phyloP scores from a whole-genome alignment of 2,888 invertebrate genomes.

The Syrista parreyssii region DNA sequence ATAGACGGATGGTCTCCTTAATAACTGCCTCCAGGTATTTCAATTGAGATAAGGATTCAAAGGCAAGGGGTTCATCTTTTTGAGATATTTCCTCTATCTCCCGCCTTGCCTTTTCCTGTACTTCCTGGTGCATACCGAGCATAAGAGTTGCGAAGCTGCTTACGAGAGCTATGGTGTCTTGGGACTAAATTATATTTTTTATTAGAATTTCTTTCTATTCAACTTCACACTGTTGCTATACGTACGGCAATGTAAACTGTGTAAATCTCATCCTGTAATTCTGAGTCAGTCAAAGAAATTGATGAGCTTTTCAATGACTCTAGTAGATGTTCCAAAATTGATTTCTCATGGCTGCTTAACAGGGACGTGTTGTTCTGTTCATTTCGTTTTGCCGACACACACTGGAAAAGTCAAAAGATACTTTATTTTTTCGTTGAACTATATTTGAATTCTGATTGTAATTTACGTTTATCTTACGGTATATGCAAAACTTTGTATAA shows the following conservation, averaged over 20 bases:
- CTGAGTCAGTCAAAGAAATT: background rate
- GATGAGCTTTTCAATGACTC: background rate
- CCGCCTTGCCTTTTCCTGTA: conserved; percentile 32
- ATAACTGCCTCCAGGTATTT: conserved; percentile 38
- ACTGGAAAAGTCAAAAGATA: background rate
- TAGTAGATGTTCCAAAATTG: conserved; percentile 18
- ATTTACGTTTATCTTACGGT: background rate
- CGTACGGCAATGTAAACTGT: conserved; percentile 39
- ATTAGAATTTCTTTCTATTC: background rate
- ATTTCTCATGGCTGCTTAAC: background rate
- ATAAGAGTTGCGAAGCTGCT: conserved; percentile 33
- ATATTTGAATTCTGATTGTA: background rate
- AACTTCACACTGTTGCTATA: background rate
- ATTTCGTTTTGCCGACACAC: background rate
- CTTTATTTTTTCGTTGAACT: background rate
- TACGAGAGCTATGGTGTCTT: conserved; percentile 34
- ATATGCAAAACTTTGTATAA: background rate
- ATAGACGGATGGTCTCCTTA: conserved; percentile 37
- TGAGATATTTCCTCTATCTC: conserved; percentile 28
- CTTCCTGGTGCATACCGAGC: conserved; percentile 31
- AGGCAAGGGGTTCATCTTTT: conserved; percentile 12
- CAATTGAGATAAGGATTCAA: conserved; percentile 26
- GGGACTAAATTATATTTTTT: conserved; percentile 24
- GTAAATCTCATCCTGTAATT: conserved; percentile 37
- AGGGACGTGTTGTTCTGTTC: background rate